Evolutionary conservation across 1,140 invertebrate species (phyloP).

Genomic region (Drosophila nebulosa): DNA sequence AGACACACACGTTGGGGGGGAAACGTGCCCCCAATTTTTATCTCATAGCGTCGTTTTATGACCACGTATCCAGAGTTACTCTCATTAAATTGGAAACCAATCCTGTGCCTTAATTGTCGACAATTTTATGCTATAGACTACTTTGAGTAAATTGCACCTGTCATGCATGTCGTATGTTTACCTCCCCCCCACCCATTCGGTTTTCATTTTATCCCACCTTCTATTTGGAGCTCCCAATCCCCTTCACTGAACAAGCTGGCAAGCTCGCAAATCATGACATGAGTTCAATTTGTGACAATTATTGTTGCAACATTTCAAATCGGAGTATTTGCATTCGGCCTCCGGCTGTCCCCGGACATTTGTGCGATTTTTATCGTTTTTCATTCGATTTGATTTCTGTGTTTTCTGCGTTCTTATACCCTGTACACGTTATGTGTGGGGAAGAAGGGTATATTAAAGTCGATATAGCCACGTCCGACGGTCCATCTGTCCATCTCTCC

Average conservation of each 20-base stretch:
- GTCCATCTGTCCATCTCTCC: no score
- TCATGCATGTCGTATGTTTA: constrained; percentile 47
- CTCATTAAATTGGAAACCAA: constrained; percentile 30
- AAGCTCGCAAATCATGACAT: constrained; percentile 56
- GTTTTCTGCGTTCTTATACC: constrained; percentile 26
- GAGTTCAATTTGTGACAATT: constrained; percentile 64
- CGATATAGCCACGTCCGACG: no score
- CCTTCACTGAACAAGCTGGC: constrained; percentile 9
- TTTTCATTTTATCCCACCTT: background rate
- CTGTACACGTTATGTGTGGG: no score
- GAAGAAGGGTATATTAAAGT: no score
- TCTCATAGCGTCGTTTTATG: background rate
- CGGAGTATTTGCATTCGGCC: constrained; percentile 56
- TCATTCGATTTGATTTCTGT: constrained; percentile 43
- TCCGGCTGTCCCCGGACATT: constrained; percentile 45
- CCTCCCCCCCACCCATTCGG: background rate
- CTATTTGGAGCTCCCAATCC: background rate
- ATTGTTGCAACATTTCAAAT: constrained; percentile 63
- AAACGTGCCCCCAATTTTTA: no score
- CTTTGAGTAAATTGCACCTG: constrained; percentile 53
- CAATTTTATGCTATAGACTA: constrained; percentile 16
- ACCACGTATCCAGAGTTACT: background rate
- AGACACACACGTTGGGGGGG: no score
- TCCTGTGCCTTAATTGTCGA: constrained; percentile 13
- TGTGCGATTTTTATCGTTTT: constrained; percentile 58